A percentile compares a stretch with the other conserved stretches of the same genome.
Conservation (phyloP, 2,888 invertebrate genomes). For the Galerucella pusilla region DNA sequence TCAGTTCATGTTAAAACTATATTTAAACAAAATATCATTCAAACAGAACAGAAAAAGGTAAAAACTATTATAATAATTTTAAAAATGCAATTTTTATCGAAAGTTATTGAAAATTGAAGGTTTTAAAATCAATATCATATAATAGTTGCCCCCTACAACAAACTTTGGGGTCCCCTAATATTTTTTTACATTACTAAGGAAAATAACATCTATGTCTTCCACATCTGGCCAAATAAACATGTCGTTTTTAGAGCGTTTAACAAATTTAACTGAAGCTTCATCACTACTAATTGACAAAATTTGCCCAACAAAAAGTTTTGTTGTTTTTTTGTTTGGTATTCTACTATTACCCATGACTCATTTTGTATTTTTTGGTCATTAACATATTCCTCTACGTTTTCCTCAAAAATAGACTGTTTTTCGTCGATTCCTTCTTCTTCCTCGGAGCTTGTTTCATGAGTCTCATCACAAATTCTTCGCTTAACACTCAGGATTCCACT, state of each 20-base stretch:
- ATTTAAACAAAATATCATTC: neutral
- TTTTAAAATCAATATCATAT: neutral
- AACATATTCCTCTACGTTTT: neutral
- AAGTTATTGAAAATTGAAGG: neutral
- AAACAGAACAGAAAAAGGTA: neutral
- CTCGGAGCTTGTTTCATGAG: neutral
- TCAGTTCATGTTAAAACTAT: neutral
- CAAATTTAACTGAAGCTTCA: too few species aligned
- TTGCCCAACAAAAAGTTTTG: neutral
- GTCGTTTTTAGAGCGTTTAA: neutral
- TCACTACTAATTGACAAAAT: too few species aligned
- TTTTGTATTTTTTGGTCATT: neutral
- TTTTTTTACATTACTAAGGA: neutral
- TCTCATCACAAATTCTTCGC: neutral
- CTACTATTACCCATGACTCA: neutral
- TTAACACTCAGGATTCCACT: slow-evolving; percentile 6
- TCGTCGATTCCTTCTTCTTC: slow-evolving; percentile 2
- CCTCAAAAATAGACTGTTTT: neutral
- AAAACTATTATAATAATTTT: neutral
- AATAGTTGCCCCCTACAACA: neutral
- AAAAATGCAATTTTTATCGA: neutral
- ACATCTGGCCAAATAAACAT: slow-evolving; percentile 2
- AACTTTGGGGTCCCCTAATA: neutral
- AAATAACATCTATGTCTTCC: slow-evolving; percentile 2
- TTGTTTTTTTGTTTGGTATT: slow-evolving; percentile 2